These are phyloP conservation scores for Threskiornis aethiopicus DNA, from an alignment of 2,797 vertebrate genomes.

Conservation along the genomic window DNA sequence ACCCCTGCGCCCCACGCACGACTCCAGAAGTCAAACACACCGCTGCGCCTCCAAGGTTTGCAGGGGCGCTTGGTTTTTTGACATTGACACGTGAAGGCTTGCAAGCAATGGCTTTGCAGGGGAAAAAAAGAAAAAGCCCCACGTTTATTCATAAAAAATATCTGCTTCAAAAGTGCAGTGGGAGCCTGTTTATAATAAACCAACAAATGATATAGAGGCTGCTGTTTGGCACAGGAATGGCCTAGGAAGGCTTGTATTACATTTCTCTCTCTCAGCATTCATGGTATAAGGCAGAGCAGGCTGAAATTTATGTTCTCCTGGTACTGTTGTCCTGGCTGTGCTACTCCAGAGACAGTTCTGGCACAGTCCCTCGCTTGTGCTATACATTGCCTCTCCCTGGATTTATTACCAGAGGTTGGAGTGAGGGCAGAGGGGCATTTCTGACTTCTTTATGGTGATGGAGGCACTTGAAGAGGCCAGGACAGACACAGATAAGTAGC, in stretches of 20 bases:
- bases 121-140: neutral
- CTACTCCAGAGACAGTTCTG: slow-evolving; percentile 34
- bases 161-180: neutral
- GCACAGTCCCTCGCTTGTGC: neutral
- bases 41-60: neutral
- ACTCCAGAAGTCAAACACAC: neutral
- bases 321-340: neutral
- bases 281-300: slow-evolving; percentile 47
- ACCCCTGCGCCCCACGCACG: rapidly evolving
- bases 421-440: slow-evolving; percentile 55
- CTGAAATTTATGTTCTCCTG: slow-evolving; percentile 61
- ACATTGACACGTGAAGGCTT: neutral
- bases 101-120: neutral
- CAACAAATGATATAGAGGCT: slow-evolving; percentile 48
- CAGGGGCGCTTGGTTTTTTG: rapidly evolving
- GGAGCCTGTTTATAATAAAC: slow-evolving; percentile 29
- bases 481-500: slow-evolving; percentile 4
- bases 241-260: slow-evolving; percentile 31
- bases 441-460: slow-evolving; percentile 50
- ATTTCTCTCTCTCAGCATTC: neutral
- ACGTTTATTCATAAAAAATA: slow-evolving; percentile 32
- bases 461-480: slow-evolving; percentile 48
- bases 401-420: slow-evolving; percentile 56
- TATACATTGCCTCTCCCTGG: neutral
- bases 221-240: slow-evolving; percentile 58